phyloP scores from a whole-genome alignment of 2,888 invertebrate species.

The Adela reaumurella region DNA sequence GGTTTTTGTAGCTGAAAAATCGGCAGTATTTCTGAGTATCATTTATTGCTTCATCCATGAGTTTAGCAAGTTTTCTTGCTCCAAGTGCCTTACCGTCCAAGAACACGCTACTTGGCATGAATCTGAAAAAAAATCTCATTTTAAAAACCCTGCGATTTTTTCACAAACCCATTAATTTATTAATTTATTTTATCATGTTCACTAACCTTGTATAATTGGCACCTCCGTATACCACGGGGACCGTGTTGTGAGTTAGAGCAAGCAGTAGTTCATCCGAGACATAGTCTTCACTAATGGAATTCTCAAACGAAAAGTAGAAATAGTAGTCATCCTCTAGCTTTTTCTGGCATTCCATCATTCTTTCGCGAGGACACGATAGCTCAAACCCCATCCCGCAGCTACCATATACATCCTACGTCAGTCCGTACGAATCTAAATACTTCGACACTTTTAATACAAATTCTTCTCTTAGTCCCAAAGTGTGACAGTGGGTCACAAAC shows the following conservation, averaged over 20 bases:
- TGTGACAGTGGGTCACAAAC: constrained; percentile 23
- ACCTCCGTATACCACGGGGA: constrained; percentile 3
- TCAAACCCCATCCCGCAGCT: no score
- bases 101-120: constrained; percentile 28
- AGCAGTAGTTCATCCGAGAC: constrained; percentile 2
- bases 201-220: constrained; percentile 5
- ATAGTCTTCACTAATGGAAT: constrained; percentile 4
- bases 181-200: no score
- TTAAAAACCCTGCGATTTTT: no score
- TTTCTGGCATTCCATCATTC: not conserved
- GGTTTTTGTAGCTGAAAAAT: constrained; percentile 30
- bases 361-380: constrained; percentile 3
- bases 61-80: constrained; percentile 21
- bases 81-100: constrained; percentile 24
- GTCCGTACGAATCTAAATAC: constrained; percentile 9
- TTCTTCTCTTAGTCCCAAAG: constrained; percentile 7
- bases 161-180: no score
- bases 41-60: constrained; percentile 22
- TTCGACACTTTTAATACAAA: constrained; percentile 22
- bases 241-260: not conserved
- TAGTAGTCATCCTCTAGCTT: constrained; percentile 1
- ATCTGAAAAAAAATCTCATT: constrained; percentile 28
- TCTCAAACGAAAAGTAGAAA: constrained; percentile 5
- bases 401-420: constrained; percentile 8
- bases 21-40: constrained; percentile 19